Conservation (phyloP, 64 coral and sea anemone genomes). For the Stichodactyla helianthus region DNA sequence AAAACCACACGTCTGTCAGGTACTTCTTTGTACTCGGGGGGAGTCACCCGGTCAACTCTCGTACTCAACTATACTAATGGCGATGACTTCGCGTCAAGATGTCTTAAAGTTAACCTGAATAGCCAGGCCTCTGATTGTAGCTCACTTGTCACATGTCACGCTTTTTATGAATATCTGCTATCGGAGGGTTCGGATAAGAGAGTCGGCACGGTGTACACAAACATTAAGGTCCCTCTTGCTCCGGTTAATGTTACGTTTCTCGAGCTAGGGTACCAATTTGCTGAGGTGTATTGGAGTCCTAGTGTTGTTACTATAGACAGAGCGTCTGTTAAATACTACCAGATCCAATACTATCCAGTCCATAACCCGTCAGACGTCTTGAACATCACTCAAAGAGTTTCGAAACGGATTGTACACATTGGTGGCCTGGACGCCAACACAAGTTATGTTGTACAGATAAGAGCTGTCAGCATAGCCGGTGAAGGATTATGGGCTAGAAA, state of each 20-base stretch:
- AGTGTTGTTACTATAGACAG: not conserved
- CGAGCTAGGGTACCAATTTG: not conserved
- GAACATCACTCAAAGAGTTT: not conserved
- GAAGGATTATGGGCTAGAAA: not conserved
- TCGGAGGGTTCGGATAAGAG: not conserved
- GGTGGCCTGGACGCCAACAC: not conserved
- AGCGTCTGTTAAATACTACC: not conserved
- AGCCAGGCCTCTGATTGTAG: not conserved
- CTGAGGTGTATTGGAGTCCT: not conserved
- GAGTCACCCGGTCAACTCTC: not conserved
- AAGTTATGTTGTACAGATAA: not conserved
- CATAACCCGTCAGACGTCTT: not conserved
- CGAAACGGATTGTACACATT: not conserved
- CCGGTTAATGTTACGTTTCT: not conserved
- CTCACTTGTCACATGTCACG: not conserved
- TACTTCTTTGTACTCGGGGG: not conserved
- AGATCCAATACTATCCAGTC: not conserved
- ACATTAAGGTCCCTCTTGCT: not conserved
- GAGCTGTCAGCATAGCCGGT: constrained; percentile 5
- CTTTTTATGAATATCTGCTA: not conserved
- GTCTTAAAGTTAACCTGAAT: not conserved
- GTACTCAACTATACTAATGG: not conserved
- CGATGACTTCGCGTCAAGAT: not conserved
- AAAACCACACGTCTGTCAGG: not conserved
- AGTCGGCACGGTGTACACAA: not conserved